Evolutionary conservation across 2,797 vertebrate species (phyloP).

Genomic region (Astyanax mexicanus): DNA sequence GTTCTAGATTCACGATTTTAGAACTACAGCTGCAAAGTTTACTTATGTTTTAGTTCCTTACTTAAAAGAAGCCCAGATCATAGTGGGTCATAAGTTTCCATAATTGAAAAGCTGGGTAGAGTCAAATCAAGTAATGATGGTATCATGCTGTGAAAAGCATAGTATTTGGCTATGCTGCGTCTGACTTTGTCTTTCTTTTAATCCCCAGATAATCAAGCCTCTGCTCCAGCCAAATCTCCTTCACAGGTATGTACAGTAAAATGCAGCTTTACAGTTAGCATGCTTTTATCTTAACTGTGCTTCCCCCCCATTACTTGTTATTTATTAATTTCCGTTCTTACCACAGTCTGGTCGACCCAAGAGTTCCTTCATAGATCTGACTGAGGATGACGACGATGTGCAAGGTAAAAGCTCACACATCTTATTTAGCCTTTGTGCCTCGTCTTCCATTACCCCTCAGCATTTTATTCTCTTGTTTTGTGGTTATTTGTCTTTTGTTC

Average conservation of each 20-base stretch:
- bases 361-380: constrained; percentile 95
- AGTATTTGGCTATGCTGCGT: not conserved
- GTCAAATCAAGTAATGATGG: too few species aligned
- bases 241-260: constrained; percentile 68
- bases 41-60: too few species aligned
- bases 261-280: not conserved
- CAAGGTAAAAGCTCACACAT: constrained; percentile 70
- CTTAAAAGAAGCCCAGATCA: too few species aligned
- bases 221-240: constrained; percentile 76
- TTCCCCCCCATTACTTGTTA: not conserved
- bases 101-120: too few species aligned
- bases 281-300: too few species aligned
- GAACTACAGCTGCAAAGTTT: too few species aligned
- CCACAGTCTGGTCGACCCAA: constrained; percentile 83
- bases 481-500: not conserved
- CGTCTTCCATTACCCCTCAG: constrained; percentile 5
- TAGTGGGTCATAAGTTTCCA: too few species aligned
- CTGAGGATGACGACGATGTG: constrained; percentile 95
- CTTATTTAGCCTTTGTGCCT: not conserved
- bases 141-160: too few species aligned
- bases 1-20: too few species aligned
- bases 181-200: not conserved
- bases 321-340: constrained; percentile 22
- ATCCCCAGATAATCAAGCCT: constrained; percentile 86
- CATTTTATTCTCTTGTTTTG: constrained; percentile 7